Evolutionary conservation across 2,113 vertebrate species (phyloP), one percentile per base, ranked within the genome.

Genomic region (Physeter macrocephalus): DNA sequence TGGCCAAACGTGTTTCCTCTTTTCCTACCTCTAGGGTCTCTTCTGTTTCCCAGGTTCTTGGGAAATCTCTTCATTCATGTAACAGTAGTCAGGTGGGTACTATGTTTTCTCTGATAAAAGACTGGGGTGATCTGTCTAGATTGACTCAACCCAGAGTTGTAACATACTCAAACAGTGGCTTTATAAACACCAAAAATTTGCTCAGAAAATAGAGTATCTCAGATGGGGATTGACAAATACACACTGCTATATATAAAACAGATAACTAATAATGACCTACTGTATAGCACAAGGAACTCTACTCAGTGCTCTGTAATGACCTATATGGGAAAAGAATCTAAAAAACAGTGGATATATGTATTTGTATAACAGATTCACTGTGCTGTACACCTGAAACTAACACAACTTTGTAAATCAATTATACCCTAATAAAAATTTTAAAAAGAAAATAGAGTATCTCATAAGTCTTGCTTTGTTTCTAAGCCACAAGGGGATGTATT

Each of bases 51-150:
- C 36, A 2, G 5, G 21, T 61, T 90, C 74, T 80, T 31, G 18
- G 31, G 66, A 69, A 57, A 83, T 64, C 67, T 77, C 75, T 86
- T 69, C 46, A 85, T 72, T 90, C 78, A n/a, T 13, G 13, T 75
- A 54, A 74, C 41, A 27, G 14, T 29, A 54, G 49, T 54, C 88
- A 77, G 29, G 21, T n/a, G 49, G 57, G 10, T 52, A 1, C 43
- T 82, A 29, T 43, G 21, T 57, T 93, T 93, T 86, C 29, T 84
- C 43, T 90, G 39, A 94, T 81, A 72, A 84, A 94, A 96, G 91
- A 41, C 20, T 15, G 6, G 5, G 18, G 66, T 41, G 43, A 52
- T 67, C 57, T 75, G 15, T 52, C 23, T 71, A 41, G 29, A 46
- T 8, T 39, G 39, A 90, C 43, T 66, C 74, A 92, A 75, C 20